Evolutionary conservation across 2,797 vertebrate species (phyloP).

Genomic region (Pangasius mekongensis): DNA sequence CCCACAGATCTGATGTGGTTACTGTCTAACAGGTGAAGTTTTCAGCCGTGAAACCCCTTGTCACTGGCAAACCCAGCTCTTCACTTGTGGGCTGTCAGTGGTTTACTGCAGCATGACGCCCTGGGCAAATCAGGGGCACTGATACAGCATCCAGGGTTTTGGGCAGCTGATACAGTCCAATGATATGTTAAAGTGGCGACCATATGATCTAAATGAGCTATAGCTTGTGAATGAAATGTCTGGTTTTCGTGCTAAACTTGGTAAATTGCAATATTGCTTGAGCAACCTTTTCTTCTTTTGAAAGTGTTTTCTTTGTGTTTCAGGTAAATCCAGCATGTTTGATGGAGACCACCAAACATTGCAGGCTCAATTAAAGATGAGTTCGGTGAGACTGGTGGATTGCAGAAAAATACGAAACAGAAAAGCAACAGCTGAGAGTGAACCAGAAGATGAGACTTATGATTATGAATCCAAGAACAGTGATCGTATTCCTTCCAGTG

Average conservation of each 20-base stretch:
- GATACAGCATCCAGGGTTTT: no score
- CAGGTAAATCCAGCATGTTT: neutral
- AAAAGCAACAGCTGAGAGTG: neutral
- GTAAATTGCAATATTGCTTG: neutral
- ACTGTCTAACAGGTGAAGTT: no score
- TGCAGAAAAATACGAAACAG: neutral
- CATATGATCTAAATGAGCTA: no score
- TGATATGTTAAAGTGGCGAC: no score
- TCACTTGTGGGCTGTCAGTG: no score
- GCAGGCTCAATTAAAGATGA: neutral
- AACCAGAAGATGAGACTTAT: neutral
- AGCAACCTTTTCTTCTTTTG: neutral
- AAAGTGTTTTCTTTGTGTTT: neutral
- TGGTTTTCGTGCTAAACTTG: neutral
- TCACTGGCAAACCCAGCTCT: no score
- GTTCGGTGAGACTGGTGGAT: conserved; percentile 26
- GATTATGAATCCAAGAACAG: neutral
- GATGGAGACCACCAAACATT: neutral
- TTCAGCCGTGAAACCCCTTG: no score
- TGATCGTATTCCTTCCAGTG: neutral
- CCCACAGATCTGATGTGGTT: no score
- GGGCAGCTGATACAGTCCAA: no score
- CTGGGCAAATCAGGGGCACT: no score
- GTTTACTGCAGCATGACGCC: no score
- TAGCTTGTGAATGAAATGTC: neutral